phyloP scores from a whole-genome alignment of 2,888 invertebrate species.

The Atrina japonica region DNA sequence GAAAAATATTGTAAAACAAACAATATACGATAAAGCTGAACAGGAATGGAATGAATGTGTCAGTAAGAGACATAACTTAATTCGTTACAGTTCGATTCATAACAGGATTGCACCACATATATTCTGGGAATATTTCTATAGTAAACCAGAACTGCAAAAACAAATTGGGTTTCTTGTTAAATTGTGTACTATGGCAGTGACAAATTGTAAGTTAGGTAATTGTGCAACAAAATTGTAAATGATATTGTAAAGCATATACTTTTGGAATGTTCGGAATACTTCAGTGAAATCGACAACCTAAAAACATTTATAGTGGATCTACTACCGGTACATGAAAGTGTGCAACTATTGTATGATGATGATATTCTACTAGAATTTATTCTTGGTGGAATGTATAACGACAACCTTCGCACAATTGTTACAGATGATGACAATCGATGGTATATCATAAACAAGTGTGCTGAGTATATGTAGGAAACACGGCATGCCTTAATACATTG shows the following conservation, averaged over 20 bases:
- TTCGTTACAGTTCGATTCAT: too few relatives aligned
- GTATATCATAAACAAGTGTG: too few relatives aligned
- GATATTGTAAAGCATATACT: conserved; percentile 7
- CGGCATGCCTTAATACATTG: too few relatives aligned
- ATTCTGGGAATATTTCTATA: not conserved
- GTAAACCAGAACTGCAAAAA: not conserved
- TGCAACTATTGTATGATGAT: conserved; percentile 1
- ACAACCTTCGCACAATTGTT: too few relatives aligned
- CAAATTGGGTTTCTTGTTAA: not conserved
- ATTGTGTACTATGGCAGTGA: not conserved
- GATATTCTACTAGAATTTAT: not conserved
- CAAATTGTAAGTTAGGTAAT: not conserved
- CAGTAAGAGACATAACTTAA: too few relatives aligned
- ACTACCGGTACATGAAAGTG: not conserved
- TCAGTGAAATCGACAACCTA: not conserved
- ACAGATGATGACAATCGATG: too few relatives aligned
- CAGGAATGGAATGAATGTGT: not conserved
- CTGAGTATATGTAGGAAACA: too few relatives aligned
- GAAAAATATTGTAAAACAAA: not conserved
- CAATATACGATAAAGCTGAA: not conserved
- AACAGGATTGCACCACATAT: too few relatives aligned
- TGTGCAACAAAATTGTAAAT: not conserved
- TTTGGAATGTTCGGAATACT: not conserved
- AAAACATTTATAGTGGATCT: not conserved
- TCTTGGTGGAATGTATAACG: not conserved